A percentile compares a stretch with the other conserved stretches of the same genome.
These are phyloP conservation scores for Oryzias celebensis DNA, from an alignment of 2,113 vertebrate genomes.

Conservation along the genomic window DNA sequence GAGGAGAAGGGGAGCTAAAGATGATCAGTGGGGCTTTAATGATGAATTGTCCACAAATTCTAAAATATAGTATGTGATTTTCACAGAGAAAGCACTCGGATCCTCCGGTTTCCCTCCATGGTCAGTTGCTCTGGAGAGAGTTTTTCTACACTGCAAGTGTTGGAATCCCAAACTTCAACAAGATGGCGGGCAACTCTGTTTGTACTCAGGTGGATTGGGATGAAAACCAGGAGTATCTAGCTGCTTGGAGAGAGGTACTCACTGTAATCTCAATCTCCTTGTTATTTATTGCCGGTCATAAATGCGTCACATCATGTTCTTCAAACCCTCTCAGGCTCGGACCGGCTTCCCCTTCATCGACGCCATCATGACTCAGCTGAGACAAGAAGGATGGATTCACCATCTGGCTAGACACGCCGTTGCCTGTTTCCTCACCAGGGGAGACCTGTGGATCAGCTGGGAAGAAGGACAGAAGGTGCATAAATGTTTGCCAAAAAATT, in stretches of 20 bases:
- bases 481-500: constrained; percentile 11
- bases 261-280: neutral
- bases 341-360: constrained; percentile 76
- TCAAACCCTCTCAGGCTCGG: constrained; percentile 45
- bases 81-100: constrained; percentile 75
- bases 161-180: constrained; percentile 73
- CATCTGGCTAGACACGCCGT: constrained; percentile 76
- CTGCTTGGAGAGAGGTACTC: constrained; percentile 71
- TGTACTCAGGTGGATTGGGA: constrained; percentile 76
- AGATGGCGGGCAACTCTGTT: constrained; percentile 71
- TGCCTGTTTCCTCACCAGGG: constrained; percentile 75
- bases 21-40: no score
- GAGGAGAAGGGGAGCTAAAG: no score
- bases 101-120: constrained; percentile 77
- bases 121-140: constrained; percentile 82
- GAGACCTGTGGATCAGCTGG: constrained; percentile 78
- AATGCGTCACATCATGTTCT: neutral
- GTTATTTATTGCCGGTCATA: no score
- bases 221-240: constrained; percentile 61
- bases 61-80: neutral
- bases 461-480: constrained; percentile 74
- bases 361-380: constrained; percentile 78
- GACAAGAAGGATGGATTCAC: constrained; percentile 77
- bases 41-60: no score
- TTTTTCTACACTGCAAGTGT: constrained; percentile 76